Percentiles rank a stretch among this genome's conserved stretches.
These are phyloP conservation scores for Orthosia gracilis DNA, from an alignment of 2,888 invertebrate species.

Conservation along the genomic window DNA sequence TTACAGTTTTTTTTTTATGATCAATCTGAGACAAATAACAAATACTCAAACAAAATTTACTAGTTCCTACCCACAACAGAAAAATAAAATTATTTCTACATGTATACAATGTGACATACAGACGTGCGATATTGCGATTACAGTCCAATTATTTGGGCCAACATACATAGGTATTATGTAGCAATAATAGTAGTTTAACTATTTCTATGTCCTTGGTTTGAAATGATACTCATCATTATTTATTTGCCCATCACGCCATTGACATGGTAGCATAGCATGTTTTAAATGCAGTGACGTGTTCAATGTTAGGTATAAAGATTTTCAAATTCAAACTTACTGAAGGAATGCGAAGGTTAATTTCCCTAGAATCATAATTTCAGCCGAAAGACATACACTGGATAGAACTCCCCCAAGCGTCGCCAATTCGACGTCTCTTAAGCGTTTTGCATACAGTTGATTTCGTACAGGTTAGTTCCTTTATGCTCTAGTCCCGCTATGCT, in stretches of 20 bases:
- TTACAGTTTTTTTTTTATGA: too few relatives aligned
- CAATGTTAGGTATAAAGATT: too few relatives aligned
- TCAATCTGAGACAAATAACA: too few relatives aligned
- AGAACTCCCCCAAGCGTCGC: too few relatives aligned
- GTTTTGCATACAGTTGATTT: too few relatives aligned
- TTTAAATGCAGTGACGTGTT: conserved; percentile 16
- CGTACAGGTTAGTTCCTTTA: too few relatives aligned
- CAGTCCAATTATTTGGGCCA: conserved; percentile 27
- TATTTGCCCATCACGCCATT: conserved; percentile 40
- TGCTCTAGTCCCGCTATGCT: too few relatives aligned
- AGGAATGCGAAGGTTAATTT: neutral
- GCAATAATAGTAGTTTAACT: conserved; percentile 44
- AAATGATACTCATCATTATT: conserved; percentile 55
- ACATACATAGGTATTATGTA: conserved; percentile 37
- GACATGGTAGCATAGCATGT: conserved; percentile 8
- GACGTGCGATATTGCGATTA: conserved; percentile 27
- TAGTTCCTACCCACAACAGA: too few relatives aligned
- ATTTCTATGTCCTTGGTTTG: conserved; percentile 54
- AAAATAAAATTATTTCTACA: conserved; percentile 1
- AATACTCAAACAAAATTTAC: neutral
- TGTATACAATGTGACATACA: neutral
- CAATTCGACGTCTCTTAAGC: too few relatives aligned
- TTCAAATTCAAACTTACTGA: too few relatives aligned
- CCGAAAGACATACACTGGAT: neutral
- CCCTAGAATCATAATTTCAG: neutral